These are phyloP conservation scores for Brachyptera risi DNA, from an alignment of 2,888 invertebrate species.

Conservation along the genomic window DNA sequence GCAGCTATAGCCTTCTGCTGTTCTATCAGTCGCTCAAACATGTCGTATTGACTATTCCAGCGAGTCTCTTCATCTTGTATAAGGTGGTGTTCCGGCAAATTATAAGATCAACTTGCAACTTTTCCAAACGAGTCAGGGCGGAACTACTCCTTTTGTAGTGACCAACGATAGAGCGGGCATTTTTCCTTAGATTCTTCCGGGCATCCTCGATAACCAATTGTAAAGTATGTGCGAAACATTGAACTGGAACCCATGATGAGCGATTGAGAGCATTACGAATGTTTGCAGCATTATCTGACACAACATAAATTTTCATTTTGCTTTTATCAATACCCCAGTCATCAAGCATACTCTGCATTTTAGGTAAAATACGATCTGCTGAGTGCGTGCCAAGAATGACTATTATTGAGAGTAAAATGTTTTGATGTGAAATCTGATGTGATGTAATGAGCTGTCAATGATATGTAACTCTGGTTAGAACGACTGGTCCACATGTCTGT, in stretches of 20 bases:
- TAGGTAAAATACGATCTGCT: background rate
- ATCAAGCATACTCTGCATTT: background rate
- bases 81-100: background rate
- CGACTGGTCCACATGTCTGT: background rate
- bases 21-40: background rate
- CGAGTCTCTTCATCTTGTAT: background rate
- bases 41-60: constrained; percentile 10
- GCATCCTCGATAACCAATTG: constrained; percentile 3
- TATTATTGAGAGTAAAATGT: background rate
- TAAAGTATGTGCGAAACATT: constrained; percentile 10
- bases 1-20: background rate
- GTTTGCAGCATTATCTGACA: constrained; percentile 2
- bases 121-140: background rate
- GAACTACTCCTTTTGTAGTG: constrained; percentile 5
- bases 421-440: background rate
- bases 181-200: background rate
- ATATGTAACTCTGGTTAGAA: background rate
- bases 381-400: background rate
- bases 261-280: background rate
- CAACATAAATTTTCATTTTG: background rate
- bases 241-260: too few relatives aligned
- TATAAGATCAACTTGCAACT: background rate
- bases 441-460: background rate
- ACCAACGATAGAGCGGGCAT: too few relatives aligned
- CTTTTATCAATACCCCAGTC: background rate